phyloP scores from a whole-genome alignment of 2,113 vertebrate species.

The Motacilla tschutschensis region DNA sequence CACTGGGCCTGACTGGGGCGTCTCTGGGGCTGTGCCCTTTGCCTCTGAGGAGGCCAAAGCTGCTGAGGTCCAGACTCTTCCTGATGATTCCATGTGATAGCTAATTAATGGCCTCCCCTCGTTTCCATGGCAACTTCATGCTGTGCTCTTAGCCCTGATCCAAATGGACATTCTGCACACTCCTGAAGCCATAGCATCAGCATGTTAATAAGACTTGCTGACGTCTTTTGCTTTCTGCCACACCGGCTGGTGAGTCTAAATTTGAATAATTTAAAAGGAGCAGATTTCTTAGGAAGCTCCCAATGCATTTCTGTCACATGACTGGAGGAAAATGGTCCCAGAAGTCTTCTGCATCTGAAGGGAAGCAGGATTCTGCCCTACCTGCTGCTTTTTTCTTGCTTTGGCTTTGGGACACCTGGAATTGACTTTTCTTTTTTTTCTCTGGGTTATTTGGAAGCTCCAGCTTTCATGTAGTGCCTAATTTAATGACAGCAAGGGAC shows the following conservation, averaged over 20 bases:
- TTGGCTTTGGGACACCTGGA: not conserved
- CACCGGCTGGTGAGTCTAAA: conserved; percentile 38
- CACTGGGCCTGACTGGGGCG: not conserved
- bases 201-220: conserved; percentile 69
- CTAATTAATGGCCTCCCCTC: conserved; percentile 67
- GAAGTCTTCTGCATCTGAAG: not conserved
- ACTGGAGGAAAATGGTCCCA: not conserved
- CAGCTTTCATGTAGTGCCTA: not conserved
- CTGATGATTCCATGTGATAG: conserved; percentile 60
- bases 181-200: conserved; percentile 54
- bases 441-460: not conserved
- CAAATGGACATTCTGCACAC: conserved; percentile 67
- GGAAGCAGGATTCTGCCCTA: not conserved
- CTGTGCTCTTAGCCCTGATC: conserved; percentile 65
- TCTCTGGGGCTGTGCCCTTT: conserved; percentile 10
- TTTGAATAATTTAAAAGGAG: conserved; percentile 49
- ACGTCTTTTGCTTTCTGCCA: conserved; percentile 52
- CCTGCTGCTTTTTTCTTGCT: not conserved
- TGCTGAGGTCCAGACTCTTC: conserved; percentile 51
- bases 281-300: conserved; percentile 38
- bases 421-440: not conserved
- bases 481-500: not conserved
- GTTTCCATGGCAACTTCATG: conserved; percentile 69
- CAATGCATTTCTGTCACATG: not conserved
- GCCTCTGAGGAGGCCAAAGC: conserved; percentile 32